Evolutionary conservation across 2,113 vertebrate genomes (phyloP), one percentile per base, ranked within the genome.

Genomic region (Lates calcarifer): DNA sequence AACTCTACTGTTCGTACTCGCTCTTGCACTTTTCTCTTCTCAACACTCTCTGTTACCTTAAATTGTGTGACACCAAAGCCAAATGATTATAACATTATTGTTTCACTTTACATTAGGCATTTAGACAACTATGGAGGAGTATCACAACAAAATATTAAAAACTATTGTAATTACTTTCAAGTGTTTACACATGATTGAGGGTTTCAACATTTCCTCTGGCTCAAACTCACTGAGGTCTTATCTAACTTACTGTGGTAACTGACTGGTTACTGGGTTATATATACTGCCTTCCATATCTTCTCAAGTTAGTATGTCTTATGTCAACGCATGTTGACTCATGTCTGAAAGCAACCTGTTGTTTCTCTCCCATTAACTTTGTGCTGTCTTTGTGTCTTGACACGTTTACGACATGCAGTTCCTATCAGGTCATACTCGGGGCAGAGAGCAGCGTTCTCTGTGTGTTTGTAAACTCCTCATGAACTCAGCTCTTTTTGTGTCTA

Each of bases 291-390:
- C 58, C 18, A 8, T 83, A 67, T 68, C 63, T 70, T 41, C 5
- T 60, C 17, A 20, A 33, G 20, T 60, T 39, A 0, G n/a, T 18
- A 1, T 65, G 51, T 77, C 12, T 33, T 15, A 18, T 70, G 4
- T 60, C 11, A 6, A 67, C 39, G 14, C 13, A 22, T n/a, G 31
- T 45, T 71, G 70, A 41, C 28, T 37, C 6, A 28, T n/a, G 26
- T 14, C 51, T 29, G 9, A 49, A 76, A 75, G 56, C 65, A 69
- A 65, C 41, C 33, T 35, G 77, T 73, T 79, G 6, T 67, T 79
- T 63, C 41, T 73, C 33, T 67, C 13, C 1, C 28, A 5, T 0
- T 64, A 24, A 2, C 47, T 69, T 6, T 57, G 29, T 26, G n/a
- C n/a, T 29, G 45, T 64, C 8, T 60, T n/a, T 20, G 37, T 61